These are phyloP conservation scores for mouse (Mus musculus) DNA, from an alignment of 2,113 vertebrate genomes.

Conservation along the genomic window DNA sequence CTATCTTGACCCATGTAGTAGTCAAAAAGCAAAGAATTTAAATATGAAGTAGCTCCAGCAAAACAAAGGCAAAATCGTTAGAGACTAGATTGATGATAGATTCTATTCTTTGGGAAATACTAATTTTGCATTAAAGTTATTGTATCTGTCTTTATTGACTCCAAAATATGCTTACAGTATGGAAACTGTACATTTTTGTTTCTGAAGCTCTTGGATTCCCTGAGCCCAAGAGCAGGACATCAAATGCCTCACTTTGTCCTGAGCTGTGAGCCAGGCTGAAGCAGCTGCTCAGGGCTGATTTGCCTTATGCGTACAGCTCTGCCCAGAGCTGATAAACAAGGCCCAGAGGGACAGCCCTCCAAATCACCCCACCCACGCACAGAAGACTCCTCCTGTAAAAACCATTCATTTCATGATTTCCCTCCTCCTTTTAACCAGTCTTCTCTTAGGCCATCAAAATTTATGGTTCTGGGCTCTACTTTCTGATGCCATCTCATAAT, in stretches of 20 bases:
- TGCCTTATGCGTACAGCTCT: not conserved
- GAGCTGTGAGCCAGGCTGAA: not conserved
- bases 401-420: not conserved
- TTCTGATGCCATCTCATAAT: not conserved
- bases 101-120: not conserved
- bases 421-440: not conserved
- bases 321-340: constrained; percentile 58
- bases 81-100: not conserved
- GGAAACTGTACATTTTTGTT: not conserved
- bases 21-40: not conserved
- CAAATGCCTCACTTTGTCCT: not conserved
- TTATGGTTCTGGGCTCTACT: not conserved
- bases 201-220: not conserved
- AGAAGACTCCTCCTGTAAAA: not conserved
- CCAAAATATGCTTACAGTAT: not conserved
- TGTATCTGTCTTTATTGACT: not conserved
- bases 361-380: not conserved
- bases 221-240: not conserved
- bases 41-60: not conserved
- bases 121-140: not conserved
- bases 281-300: constrained; percentile 67
- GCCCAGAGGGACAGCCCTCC: not conserved
- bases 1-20: not conserved
- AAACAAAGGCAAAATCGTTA: not conserved
- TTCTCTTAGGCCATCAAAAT: not conserved